phyloP scores from a whole-genome alignment of 2,113 vertebrate genomes.

The Dipodomys ordii region DNA sequence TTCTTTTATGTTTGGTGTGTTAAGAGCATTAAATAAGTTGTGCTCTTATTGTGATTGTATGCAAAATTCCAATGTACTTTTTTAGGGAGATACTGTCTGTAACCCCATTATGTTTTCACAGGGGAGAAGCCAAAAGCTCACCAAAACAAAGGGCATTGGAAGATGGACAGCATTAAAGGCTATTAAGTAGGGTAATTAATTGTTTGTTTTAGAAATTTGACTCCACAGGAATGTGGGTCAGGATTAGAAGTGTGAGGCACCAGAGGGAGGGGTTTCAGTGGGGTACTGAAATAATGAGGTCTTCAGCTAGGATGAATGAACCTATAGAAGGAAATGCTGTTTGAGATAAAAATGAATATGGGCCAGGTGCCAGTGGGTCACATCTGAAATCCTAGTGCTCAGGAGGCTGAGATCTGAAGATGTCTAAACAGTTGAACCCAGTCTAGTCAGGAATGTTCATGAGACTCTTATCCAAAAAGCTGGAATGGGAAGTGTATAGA shows the following conservation, averaged over 20 bases:
- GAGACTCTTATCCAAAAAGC: too few relatives aligned
- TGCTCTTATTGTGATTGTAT: neutral
- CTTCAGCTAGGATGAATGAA: neutral
- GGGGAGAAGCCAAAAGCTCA: neutral
- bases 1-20: constrained; percentile 38
- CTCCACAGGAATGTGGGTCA: neutral
- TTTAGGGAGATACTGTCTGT: neutral
- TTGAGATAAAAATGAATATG: constrained; percentile 22
- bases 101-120: neutral
- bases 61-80: neutral
- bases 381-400: too few relatives aligned
- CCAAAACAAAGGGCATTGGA: neutral
- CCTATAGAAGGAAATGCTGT: neutral
- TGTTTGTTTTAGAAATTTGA: constrained; percentile 39
- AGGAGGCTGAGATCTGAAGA: too few relatives aligned
- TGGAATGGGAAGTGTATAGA: too few relatives aligned
- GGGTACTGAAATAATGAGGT: neutral
- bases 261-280: too few relatives aligned
- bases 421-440: too few relatives aligned
- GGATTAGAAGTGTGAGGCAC: neutral
- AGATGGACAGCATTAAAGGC: neutral
- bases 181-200: neutral
- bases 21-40: constrained; percentile 47
- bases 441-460: too few relatives aligned
- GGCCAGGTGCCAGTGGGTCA: too few relatives aligned